Conservation (phyloP, 1,140 invertebrate genomes). For the Drosophila ironensis region DNA sequence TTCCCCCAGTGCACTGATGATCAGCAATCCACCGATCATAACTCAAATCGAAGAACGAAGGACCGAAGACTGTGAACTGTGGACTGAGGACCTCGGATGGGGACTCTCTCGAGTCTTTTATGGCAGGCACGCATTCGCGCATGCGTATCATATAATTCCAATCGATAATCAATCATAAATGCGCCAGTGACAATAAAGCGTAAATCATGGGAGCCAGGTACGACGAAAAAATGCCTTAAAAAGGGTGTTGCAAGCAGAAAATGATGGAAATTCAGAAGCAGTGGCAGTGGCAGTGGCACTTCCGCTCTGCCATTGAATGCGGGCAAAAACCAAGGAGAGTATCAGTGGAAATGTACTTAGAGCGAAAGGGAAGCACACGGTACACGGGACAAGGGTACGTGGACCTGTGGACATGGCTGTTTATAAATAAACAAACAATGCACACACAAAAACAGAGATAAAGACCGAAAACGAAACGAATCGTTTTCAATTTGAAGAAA, state of each 20-base stretch:
- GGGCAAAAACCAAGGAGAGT: slow-evolving; percentile 14
- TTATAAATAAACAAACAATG: slow-evolving; percentile 78
- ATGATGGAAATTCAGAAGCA: slow-evolving; percentile 32
- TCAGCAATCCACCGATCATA: slow-evolving; percentile 35
- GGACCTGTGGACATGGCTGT: slow-evolving; percentile 48
- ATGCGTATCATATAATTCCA: slow-evolving; percentile 77
- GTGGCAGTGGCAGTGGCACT: slow-evolving; percentile 39
- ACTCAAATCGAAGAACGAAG: slow-evolving; percentile 39
- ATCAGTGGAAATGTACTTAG: background rate
- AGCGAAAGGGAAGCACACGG: slow-evolving; percentile 15
- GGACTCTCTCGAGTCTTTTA: slow-evolving; percentile 38
- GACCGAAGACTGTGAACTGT: too few species aligned
- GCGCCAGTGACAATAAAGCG: slow-evolving; percentile 75
- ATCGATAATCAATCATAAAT: slow-evolving; percentile 81
- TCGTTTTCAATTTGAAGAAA: slow-evolving; percentile 45
- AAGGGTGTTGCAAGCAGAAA: too few species aligned
- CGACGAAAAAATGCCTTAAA: slow-evolving; percentile 10
- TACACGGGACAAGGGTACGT: background rate
- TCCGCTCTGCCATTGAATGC: slow-evolving; percentile 68
- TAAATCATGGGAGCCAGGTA: slow-evolving; percentile 70
- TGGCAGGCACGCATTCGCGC: slow-evolving; percentile 74
- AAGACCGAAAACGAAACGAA: slow-evolving; percentile 30
- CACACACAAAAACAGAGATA: slow-evolving; percentile 45
- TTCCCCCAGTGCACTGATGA: background rate
- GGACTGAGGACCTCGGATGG: background rate